These are phyloP conservation scores for Athalia cordata DNA, from an alignment of 2,888 invertebrate genomes.

Conservation along the genomic window DNA sequence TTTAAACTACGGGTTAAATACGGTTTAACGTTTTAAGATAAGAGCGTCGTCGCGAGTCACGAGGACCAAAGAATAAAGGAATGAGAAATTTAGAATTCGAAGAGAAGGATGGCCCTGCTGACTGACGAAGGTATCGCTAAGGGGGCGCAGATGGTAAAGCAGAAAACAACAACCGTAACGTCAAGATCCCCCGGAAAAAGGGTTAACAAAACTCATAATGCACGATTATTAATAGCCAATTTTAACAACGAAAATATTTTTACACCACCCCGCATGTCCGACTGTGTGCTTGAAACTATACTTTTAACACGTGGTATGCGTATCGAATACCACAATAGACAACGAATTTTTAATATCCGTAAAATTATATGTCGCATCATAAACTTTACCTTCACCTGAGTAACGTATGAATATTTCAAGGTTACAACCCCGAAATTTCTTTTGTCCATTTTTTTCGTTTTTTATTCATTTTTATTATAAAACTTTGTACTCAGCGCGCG, in stretches of 20 bases:
- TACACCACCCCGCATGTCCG: background rate
- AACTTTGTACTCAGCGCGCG: too few species aligned
- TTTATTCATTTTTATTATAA: too few species aligned
- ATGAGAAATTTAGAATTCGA: background rate
- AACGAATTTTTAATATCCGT: too few species aligned
- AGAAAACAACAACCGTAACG: background rate
- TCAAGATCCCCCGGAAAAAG: background rate
- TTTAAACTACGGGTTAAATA: constrained; percentile 43
- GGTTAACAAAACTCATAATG: constrained; percentile 20
- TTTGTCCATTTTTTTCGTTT: too few species aligned
- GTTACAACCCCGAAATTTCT: too few species aligned
- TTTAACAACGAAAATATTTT: constrained; percentile 24
- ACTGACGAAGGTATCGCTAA: constrained; percentile 18
- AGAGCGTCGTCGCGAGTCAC: constrained; percentile 5
- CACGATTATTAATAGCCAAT: constrained; percentile 29
- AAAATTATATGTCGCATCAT: too few species aligned
- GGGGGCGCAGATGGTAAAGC: background rate
- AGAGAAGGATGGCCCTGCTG: constrained; percentile 7
- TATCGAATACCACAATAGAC: too few species aligned
- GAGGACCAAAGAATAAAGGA: background rate
- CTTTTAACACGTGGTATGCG: too few species aligned
- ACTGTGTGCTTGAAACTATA: too few species aligned
- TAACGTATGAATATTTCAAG: too few species aligned
- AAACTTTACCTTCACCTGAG: too few species aligned
- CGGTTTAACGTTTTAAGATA: constrained; percentile 39